Evolutionary conservation across 1,140 invertebrate genomes (phyloP).

Genomic region (Bombus superbus): DNA sequence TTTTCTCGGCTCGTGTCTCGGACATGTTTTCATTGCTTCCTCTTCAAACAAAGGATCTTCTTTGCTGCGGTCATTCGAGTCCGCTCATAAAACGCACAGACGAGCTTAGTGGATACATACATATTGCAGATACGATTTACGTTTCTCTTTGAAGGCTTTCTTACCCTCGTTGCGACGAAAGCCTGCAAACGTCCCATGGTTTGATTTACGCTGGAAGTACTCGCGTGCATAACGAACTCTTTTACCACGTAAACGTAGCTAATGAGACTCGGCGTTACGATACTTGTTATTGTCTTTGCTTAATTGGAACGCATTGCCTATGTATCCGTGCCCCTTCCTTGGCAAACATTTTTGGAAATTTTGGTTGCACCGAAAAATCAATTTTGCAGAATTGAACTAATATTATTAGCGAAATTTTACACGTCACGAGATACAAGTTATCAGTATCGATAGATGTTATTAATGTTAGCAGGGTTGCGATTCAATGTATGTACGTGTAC

Average conservation of each 20-base stretch:
- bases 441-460: too few relatives aligned
- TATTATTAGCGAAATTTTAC: too few relatives aligned
- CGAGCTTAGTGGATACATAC: slow-evolving; percentile 29
- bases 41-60: neutral
- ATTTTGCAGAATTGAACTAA: too few relatives aligned
- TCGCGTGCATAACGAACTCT: neutral
- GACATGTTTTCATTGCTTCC: neutral
- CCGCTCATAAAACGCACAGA: slow-evolving; percentile 20
- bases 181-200: neutral
- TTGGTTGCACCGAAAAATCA: neutral
- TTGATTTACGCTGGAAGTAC: slow-evolving; percentile 25
- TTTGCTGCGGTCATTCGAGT: slow-evolving; percentile 6
- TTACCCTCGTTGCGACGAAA: neutral
- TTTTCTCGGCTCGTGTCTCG: neutral
- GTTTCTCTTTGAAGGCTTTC: slow-evolving; percentile 36
- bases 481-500: too few relatives aligned
- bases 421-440: too few relatives aligned
- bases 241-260: neutral
- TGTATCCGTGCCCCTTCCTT: neutral
- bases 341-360: too few relatives aligned
- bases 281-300: neutral
- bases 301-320: neutral
- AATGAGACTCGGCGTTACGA: neutral
- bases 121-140: slow-evolving; percentile 37
- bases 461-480: too few relatives aligned